Percentiles rank a stretch among this genome's conserved stretches.
phyloP scores from a whole-genome alignment of 2,888 invertebrate species.

The Ectemnius lituratus region DNA sequence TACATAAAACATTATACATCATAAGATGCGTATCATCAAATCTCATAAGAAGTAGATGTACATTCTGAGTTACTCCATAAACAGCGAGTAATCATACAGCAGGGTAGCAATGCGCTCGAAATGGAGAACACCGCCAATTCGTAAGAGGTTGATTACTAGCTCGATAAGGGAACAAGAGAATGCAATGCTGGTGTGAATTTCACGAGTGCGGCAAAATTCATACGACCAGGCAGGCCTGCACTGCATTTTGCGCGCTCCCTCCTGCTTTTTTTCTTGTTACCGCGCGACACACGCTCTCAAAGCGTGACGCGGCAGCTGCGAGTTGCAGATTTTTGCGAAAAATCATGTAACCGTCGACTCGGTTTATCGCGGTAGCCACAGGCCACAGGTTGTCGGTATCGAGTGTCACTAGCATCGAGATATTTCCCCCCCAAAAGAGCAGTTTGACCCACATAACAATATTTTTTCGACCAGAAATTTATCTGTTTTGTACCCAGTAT shows the following conservation, averaged over 20 bases:
- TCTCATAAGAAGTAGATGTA: too few species aligned
- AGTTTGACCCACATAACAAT: too few species aligned
- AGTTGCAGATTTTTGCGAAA: constrained; percentile 41
- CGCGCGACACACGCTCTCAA: constrained; percentile 41
- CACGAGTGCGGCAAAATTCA: constrained; percentile 25
- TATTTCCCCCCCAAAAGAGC: constrained; percentile 6
- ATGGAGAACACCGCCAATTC: too few species aligned
- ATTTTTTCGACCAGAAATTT: too few species aligned
- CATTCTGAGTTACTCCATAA: too few species aligned
- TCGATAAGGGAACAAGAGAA: constrained; percentile 13
- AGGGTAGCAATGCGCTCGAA: too few species aligned
- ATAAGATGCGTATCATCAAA: too few species aligned
- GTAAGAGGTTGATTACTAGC: not conserved
- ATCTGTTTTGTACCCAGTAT: too few species aligned
- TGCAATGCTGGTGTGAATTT: constrained; percentile 18
- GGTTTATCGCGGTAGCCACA: constrained; percentile 40
- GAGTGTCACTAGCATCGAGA: constrained; percentile 21
- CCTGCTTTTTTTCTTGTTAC: constrained; percentile 9
- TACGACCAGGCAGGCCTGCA: constrained; percentile 26
- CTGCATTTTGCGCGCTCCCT: not conserved
- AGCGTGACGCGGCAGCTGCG: constrained; percentile 54
- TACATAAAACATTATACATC: too few species aligned
- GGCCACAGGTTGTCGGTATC: constrained; percentile 22
- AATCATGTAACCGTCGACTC: constrained; percentile 49
- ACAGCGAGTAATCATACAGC: too few species aligned